Evolutionary conservation across 2,888 invertebrate species (phyloP).

Genomic region (Malthinus flaveolus): DNA sequence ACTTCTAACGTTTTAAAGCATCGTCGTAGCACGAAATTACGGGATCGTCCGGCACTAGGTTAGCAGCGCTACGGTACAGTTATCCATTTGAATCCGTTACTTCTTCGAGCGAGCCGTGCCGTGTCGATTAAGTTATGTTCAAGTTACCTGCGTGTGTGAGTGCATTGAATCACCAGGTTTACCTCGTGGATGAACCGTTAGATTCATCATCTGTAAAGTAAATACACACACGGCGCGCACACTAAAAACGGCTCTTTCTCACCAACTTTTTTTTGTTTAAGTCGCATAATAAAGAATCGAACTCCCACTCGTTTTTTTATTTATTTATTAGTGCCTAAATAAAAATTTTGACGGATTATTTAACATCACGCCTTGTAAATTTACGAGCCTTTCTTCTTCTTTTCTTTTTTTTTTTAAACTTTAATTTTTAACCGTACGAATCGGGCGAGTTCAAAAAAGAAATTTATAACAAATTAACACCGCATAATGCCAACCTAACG

Average conservation of each 20-base stretch:
- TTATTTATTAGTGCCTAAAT: too few species aligned
- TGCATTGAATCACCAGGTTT: slow-evolving; percentile 16
- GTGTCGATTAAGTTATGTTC: slow-evolving; percentile 17
- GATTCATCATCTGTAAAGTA: slow-evolving; percentile 16
- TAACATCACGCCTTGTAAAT: too few species aligned
- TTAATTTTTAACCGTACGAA: too few species aligned
- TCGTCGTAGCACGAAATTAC: slow-evolving; percentile 22
- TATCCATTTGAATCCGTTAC: slow-evolving; percentile 35
- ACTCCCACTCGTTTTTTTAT: too few species aligned
- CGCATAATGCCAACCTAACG: not conserved
- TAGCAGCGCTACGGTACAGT: slow-evolving; percentile 40
- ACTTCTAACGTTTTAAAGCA: not conserved
- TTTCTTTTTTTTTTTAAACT: too few species aligned
- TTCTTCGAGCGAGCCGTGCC: slow-evolving; percentile 30
- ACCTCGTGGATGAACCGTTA: slow-evolving; percentile 22
- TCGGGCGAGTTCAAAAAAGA: too few species aligned
- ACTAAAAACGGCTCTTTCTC: not conserved
- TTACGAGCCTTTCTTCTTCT: too few species aligned
- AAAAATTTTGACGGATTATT: too few species aligned
- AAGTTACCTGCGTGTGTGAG: slow-evolving; percentile 14
- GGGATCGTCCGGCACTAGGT: slow-evolving; percentile 40
- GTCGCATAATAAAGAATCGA: too few species aligned
- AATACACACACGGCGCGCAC: slow-evolving; percentile 5
- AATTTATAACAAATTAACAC: too few species aligned
- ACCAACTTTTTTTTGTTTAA: too few species aligned